Base-by-base conservation (phyloP, 2,797 vertebrate species). In the Eospalax fontanierii region DNA sequence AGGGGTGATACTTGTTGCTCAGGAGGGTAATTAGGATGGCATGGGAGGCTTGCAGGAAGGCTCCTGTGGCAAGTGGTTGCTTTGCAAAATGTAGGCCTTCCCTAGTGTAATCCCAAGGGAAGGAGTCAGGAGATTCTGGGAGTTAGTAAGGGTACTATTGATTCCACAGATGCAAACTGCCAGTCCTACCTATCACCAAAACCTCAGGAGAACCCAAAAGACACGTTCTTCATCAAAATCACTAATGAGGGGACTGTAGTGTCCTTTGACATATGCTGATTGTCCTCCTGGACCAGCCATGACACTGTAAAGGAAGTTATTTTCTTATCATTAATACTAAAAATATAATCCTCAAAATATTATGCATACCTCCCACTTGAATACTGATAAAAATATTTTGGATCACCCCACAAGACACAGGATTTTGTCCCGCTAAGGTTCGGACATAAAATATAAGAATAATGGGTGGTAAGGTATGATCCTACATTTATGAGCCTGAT, bases 71-170 rank as follows among this genome's bases (percentile, higher is more conserved):
- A n/a, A n/a, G n/a, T n/a, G n/a, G n/a, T n/a, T n/a, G n/a, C 35
- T 73, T 86, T 33, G 26, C 30, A 35, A 88, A 89, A 89, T 82
- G 28, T 85, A 86, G 40, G 93, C 79, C 21, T 88, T 90, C 22
- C 5, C 24, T 54, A 9, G 40, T 11, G 38, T 46, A 40, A 12
- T 18, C 66, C 19, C 4, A 83, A 11, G 35, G 8, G 5, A 78
- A 86, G 14, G 6, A 71, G 8, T 93, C 15, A 40, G 2, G 88
- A 88, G 26, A 21, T 28, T 76, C 8, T 71, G 40, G 57, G 8
- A 94, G 4, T 61, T 33, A 5, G 26, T 16, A 68, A 66, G 22
- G 54, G 30, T 28, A 28, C 38, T 57, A 38, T 4, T 63, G 35
- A 24, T 0, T 24, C 40, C 22, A 59, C 26, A 15, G 10, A 30